phyloP scores from a whole-genome alignment of 2,113 vertebrate genomes.

The Oceanodroma tethys region DNA sequence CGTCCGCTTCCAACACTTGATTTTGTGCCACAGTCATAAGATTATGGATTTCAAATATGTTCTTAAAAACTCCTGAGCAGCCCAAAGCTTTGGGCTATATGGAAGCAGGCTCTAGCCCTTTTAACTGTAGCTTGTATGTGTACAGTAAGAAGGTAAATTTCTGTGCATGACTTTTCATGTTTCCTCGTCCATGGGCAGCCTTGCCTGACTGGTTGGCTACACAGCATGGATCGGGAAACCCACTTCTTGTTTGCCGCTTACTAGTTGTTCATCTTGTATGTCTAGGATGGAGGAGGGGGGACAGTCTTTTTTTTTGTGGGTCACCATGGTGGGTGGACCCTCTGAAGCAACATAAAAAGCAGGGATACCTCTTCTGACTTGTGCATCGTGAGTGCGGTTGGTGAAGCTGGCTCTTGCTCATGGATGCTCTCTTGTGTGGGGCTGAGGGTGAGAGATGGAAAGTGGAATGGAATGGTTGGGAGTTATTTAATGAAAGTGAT shows the following conservation, averaged over 20 bases:
- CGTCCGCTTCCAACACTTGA: not conserved
- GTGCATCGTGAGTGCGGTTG: rapidly evolving
- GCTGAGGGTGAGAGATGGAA: not conserved
- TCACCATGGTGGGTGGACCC: not conserved
- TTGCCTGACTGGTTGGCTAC: not conserved
- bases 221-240: not conserved
- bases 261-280: not conserved
- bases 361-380: not conserved
- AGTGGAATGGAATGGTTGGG: not conserved
- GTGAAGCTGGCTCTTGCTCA: not conserved
- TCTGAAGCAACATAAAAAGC: not conserved
- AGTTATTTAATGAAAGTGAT: not conserved
- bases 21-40: not conserved
- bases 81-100: not conserved
- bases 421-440: not conserved
- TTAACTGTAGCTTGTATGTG: not conserved
- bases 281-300: not conserved
- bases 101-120: not conserved
- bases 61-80: not conserved
- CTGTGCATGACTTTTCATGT: not conserved
- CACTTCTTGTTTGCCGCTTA: not conserved
- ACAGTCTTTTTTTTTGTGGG: not conserved
- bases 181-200: not conserved
- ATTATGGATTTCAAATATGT: not conserved
- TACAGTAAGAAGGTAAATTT: not conserved